Base-by-base conservation (phyloP, 2,888 invertebrate genomes). In the Leptura quadrifasciata region DNA sequence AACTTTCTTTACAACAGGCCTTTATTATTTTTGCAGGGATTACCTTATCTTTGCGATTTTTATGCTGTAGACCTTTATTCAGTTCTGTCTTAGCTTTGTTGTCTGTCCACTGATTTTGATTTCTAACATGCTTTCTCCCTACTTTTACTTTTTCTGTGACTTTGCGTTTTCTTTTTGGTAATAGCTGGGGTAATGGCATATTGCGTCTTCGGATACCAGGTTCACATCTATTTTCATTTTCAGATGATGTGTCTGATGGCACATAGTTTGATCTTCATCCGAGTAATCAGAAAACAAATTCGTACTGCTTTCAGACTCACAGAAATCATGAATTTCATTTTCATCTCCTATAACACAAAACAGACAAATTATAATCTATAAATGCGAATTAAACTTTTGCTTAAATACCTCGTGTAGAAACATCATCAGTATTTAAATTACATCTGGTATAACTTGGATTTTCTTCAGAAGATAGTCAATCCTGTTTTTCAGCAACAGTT, bases 21-120 rank as follows among this genome's bases (percentile, higher is more conserved):
- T 31, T 39, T 55, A 63, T 63, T 57, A 21, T 54, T 55, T 58
- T 61, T 12, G n/a, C 61, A 12, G 17, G 27, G 55, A 71, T 75
- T 64, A 39, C 63, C 68, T 65, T 72, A 15, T 27, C 64, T 72
- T 57, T 67, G 20, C 64, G 58, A 76, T 76, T 76, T 72, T 68
- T 68, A 65, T 76, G 69, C 68, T 72, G 68, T 24, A 39, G 39
- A 55, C 72, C 68, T 24, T 17, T 52, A 73, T 76, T 76, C 21
- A 76, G 61, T 24, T 63, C 63, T 18, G 64, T 67, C 52, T 75
- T 71, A 60, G 72, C 68, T 73, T 76, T 73, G 24, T 55, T 35
- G 17, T 72, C 72, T 65, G 55, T 61, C 68, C 76, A 73, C 60
- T 76, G 63, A 63, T 47, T 61, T 21, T 39, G 27, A 57, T 72